Conservation (phyloP, 1,140 invertebrate genomes). For the Euura lappo region DNA sequence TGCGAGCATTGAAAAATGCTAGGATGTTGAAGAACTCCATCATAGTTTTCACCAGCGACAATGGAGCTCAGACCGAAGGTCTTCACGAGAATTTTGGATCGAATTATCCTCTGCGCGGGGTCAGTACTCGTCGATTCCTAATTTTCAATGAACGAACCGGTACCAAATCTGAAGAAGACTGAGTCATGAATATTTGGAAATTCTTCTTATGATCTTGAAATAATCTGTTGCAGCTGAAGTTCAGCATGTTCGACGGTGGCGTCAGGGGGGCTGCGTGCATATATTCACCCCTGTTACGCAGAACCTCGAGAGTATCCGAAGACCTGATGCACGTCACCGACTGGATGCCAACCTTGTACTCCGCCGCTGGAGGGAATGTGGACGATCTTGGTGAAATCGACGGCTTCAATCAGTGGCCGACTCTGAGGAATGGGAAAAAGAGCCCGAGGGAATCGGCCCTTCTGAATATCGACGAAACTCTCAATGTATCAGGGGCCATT, state of each 20-base stretch:
- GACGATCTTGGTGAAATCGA: slow-evolving; percentile 47
- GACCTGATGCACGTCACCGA: slow-evolving; percentile 75
- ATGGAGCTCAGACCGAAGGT: slow-evolving; percentile 68
- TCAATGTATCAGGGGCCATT: slow-evolving; percentile 31
- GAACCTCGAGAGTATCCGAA: slow-evolving; percentile 60
- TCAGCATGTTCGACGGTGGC: slow-evolving; percentile 70
- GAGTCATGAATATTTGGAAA: no score
- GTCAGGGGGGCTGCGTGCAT: slow-evolving; percentile 68
- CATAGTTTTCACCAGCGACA: slow-evolving; percentile 77
- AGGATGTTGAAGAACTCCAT: slow-evolving; percentile 70
- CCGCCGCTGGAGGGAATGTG: slow-evolving; percentile 61
- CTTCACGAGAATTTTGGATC: slow-evolving; percentile 67
- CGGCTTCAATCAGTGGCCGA: slow-evolving; percentile 61
- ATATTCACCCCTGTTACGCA: slow-evolving; percentile 60
- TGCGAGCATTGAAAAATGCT: slow-evolving; percentile 58
- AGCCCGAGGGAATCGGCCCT: slow-evolving; percentile 31
- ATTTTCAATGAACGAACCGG: no score
- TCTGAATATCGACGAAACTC: slow-evolving; percentile 44
- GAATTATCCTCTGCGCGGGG: slow-evolving; percentile 73
- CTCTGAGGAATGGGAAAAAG: slow-evolving; percentile 29
- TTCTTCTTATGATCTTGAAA: no score
- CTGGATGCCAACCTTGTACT: slow-evolving; percentile 74
- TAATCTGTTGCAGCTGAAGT: slow-evolving; percentile 45
- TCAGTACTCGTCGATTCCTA: slow-evolving; percentile 39
- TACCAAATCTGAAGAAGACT: no score